Conservation (phyloP, 2,797 vertebrate genomes). For the Bradypodion ventrale region DNA sequence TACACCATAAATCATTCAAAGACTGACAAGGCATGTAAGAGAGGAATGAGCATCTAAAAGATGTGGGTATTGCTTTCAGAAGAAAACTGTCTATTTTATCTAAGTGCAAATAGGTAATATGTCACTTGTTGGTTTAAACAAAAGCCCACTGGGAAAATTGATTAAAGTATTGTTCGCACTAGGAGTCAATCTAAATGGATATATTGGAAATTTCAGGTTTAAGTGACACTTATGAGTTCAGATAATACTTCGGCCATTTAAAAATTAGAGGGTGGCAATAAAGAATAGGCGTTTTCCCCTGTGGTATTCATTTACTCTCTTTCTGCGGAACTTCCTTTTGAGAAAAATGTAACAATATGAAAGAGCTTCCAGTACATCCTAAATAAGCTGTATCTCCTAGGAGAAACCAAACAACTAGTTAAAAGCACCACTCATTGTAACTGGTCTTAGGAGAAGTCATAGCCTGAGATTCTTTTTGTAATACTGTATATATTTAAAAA, state of each 20-base stretch:
- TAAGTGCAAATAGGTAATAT: neutral
- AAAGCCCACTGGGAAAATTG: neutral
- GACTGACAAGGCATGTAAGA: neutral
- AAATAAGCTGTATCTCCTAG: neutral
- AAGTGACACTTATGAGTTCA: neutral
- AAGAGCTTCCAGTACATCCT: neutral
- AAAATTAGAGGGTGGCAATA: neutral
- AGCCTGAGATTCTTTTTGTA: neutral
- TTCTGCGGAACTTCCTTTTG: neutral
- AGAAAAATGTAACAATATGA: neutral
- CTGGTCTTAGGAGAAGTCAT: too few relatives aligned
- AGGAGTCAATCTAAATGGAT: neutral
- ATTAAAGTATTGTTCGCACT: neutral
- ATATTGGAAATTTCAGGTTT: neutral
- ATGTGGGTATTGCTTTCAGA: neutral
- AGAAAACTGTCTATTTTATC: neutral
- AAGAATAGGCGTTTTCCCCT: neutral
- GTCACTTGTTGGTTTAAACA: neutral
- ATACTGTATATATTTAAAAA: neutral
- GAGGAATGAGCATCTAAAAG: neutral
- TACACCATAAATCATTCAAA: neutral
- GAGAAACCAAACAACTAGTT: neutral
- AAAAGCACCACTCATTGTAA: neutral
- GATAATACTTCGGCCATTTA: neutral
- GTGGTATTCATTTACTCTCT: neutral